Evolutionary conservation across 1,140 invertebrate genomes (phyloP), one percentile per base, ranked within the genome.

Genomic region (Elymnias hypermnestra): DNA sequence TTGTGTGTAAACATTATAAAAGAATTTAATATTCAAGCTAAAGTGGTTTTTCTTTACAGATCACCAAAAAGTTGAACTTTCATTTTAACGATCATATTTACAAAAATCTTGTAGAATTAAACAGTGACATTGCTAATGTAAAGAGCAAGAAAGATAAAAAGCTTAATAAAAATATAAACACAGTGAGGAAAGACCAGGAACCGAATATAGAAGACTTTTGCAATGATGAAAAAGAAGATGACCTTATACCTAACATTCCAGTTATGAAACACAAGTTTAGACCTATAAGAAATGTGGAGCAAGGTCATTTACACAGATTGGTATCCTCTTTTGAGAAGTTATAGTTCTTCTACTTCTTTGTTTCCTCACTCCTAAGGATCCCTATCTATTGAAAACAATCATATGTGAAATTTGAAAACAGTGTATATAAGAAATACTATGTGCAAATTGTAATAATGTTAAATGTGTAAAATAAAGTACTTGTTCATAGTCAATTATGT

Each of bases 131-230:
- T 13, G 59, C 63, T 14, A 59, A 56, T 17, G 12, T 52, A 6
- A 72, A 74, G 51, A 63, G 25, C 19, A 74, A 60, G 28, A 68
- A 64, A 23, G 67, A 69, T 12, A 70, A 63, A 37, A 69, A 55
- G 46, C 21, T 53, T 19, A 31, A 44, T 6, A 50, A 57, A 50
- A 54, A 25, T 22, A 56, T 22, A 19, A 44, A 43, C 9, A 23
- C 47, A 23, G 36, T 45, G 17, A 78, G 73, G 44, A 72, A 62
- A 49, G 86, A 87, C 54, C 40, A 84, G 3, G 86, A 87, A 52
- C 86, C 86, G 19, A 73, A 79, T 45, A 74, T 87, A 44, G 76
- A 85, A 56, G 86, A 87, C 43, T 87, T 87, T 47, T 79, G 62
- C 48, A 44, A 75, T 43, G 55, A 82, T 23, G 69, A 72, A 8